phyloP scores from a whole-genome alignment of 2,797 vertebrate species.

The Cyclura pinguis region DNA sequence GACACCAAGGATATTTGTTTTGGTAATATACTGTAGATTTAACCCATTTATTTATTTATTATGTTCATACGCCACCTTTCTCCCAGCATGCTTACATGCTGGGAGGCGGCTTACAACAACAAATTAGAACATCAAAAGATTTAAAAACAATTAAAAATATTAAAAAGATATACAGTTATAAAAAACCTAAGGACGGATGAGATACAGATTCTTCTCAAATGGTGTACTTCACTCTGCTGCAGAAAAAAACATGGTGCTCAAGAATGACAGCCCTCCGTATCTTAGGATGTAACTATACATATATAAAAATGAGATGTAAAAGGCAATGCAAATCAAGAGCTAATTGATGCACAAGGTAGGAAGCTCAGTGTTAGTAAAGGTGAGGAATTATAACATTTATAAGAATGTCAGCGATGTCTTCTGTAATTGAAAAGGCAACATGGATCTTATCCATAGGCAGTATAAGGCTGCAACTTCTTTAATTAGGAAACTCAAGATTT shows the following conservation, averaged over 20 bases:
- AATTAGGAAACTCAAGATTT: neutral
- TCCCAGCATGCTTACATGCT: no score
- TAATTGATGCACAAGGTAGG: neutral
- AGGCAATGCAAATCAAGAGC: neutral
- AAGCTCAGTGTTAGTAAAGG: neutral
- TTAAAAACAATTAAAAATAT: no score
- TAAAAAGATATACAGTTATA: no score
- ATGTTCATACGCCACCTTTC: no score
- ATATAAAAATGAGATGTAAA: neutral
- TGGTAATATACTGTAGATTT: neutral
- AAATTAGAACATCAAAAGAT: no score
- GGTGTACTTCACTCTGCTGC: neutral
- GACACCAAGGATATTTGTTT: neutral
- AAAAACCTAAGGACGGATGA: neutral
- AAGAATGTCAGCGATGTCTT: no score
- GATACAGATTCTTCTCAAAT: neutral
- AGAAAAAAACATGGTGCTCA: neutral
- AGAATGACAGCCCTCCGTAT: neutral
- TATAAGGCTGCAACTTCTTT: slow-evolving; percentile 1
- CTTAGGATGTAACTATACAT: neutral
- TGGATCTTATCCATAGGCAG: neutral
- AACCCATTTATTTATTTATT: no score
- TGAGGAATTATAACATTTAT: neutral
- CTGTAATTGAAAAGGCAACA: neutral
- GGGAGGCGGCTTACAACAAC: no score